Conservation (phyloP, 2,113 vertebrate species). For the Indri indri region DNA sequence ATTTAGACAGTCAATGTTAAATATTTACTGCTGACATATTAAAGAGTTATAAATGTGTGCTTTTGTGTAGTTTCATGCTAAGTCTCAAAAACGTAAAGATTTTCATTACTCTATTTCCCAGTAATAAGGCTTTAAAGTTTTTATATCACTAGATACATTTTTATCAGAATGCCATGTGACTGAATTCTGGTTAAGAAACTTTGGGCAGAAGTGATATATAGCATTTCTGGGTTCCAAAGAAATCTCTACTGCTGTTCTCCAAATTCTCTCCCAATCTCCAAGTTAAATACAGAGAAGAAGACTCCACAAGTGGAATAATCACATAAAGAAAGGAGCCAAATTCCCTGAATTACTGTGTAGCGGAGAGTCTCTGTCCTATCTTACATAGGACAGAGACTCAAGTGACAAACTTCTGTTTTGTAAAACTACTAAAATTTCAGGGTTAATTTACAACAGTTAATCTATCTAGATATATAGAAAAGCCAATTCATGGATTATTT, state of each 20-base stretch:
- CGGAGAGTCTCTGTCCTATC: background rate
- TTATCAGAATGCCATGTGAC: background rate
- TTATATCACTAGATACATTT: background rate
- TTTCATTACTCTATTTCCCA: background rate
- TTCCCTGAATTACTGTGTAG: background rate
- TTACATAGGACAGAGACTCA: background rate
- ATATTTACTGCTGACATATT: background rate
- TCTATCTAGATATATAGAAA: background rate
- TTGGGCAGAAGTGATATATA: background rate
- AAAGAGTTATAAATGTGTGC: background rate
- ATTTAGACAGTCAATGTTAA: background rate
- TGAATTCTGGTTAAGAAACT: background rate
- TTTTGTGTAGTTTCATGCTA: background rate
- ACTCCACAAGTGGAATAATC: background rate
- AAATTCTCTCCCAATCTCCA: background rate
- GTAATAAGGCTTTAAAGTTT: background rate
- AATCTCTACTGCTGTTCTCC: background rate
- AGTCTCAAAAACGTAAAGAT: background rate
- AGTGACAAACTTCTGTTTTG: background rate
- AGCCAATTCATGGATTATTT: background rate
- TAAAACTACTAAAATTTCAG: background rate
- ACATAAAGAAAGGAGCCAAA: background rate
- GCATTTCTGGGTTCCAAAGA: background rate
- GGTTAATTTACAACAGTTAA: background rate
- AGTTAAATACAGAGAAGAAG: background rate